A percentile compares a stretch with the other conserved stretches of the same genome.
These are phyloP conservation scores for Torymus texanus DNA, from an alignment of 2,888 invertebrate genomes.

Conservation along the genomic window DNA sequence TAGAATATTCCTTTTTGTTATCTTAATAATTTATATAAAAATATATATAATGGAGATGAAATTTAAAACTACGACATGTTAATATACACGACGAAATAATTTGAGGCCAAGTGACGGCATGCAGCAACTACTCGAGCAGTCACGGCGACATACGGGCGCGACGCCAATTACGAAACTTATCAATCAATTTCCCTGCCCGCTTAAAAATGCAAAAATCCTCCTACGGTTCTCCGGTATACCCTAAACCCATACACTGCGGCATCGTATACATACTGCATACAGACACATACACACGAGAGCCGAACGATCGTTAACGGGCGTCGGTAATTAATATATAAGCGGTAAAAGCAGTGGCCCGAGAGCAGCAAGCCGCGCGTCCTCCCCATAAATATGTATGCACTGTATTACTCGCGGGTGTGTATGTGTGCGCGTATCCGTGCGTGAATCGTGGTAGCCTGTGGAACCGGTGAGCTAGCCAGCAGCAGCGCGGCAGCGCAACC, in stretches of 20 bases:
- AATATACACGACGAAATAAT: conserved; percentile 26
- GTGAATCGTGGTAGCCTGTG: conserved; percentile 35
- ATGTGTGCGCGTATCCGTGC: conserved; percentile 56
- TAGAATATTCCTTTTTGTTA: too few species aligned
- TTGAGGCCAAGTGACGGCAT: neutral
- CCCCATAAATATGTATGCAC: conserved; percentile 69
- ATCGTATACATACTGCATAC: neutral
- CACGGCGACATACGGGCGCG: neutral
- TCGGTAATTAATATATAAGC: conserved; percentile 70
- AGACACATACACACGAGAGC: conserved; percentile 12
- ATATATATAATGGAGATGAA: too few species aligned
- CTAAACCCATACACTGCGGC: neutral
- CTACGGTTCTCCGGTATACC: conserved; percentile 2
- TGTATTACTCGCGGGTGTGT: conserved; percentile 59
- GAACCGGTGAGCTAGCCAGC: conserved; percentile 46
- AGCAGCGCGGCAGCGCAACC: conserved; percentile 26
- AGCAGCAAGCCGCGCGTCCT: conserved; percentile 8
- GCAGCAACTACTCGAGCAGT: neutral
- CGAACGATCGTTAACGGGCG: conserved; percentile 63
- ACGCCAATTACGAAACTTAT: conserved; percentile 43
- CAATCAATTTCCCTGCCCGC: conserved; percentile 42
- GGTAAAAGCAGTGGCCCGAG: conserved; percentile 60
- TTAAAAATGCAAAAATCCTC: conserved; percentile 12
- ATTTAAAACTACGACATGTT: conserved; percentile 1
- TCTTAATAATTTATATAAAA: too few species aligned